Evolutionary conservation across 2,113 vertebrate species (phyloP), one percentile per base, ranked within the genome.

Genomic region (Sinocyclocheilus rhinocerous): DNA sequence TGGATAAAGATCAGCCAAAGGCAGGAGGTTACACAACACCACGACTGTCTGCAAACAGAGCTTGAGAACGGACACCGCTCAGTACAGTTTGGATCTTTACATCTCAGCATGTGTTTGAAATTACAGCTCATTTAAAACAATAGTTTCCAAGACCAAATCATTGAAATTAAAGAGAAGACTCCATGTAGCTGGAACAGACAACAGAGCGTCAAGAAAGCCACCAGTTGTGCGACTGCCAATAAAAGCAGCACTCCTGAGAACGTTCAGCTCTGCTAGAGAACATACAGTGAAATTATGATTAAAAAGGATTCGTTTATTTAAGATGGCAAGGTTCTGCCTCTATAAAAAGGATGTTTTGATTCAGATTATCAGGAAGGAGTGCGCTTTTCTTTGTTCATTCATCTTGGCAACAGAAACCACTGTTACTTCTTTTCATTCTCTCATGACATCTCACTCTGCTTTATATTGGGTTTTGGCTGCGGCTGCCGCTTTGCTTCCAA

Each of bases 381-480:
- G 39, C 57, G 45, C 61, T 85, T 85, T 63, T 65, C 79, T 39
- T 88, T 81, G 81, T 57, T 77, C 55, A 8, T 67, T 76, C 48
- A 33, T 59, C 52, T 83, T 22, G 69, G 42, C 81, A 83, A 52
- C 45, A 48, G 50, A 85, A 55, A 6, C 4, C 24, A 12, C 48
- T 18, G 5, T 55, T 57, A 26, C 52, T 22, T 52, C 29, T 69
- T 78, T 22, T 70, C 79, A 39, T 42, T 63, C 26, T 67, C 36
- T 86, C 61, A 55, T 86, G 85, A 69, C 72, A 69, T 82, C 76
- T 84, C 89, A 16, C 48, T 76, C 81, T 29, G 22, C 72, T 57
- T 84, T 81, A 86, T 81, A 82, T 84, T 88, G 77, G 50, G 18
- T 89, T 85, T 84, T 33, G 57, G 76, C 67, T 26, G 50, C 75